A percentile compares a stretch with the other conserved stretches of the same genome.
Evolutionary conservation across 2,888 invertebrate species (phyloP).

Genomic region (Pristionchus exspectatus): DNA sequence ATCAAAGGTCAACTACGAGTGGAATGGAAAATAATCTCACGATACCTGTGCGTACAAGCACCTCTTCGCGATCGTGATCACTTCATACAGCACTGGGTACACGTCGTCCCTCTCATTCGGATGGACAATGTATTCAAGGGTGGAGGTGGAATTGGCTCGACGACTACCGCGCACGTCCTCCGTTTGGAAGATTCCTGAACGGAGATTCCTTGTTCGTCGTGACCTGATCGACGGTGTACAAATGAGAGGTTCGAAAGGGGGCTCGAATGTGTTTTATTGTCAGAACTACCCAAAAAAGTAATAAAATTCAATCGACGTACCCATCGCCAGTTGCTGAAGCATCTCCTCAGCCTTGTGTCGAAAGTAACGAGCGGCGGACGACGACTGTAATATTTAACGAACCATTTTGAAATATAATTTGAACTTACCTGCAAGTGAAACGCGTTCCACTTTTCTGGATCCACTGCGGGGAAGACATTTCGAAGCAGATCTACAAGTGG

Average conservation of each 20-base stretch:
- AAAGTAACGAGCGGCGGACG: not conserved
- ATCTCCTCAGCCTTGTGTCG: not conserved
- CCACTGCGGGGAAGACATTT: not conserved
- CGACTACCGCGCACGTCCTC: not conserved
- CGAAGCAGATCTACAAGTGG: not conserved
- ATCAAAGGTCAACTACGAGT: too few relatives aligned
- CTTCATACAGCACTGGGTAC: not conserved
- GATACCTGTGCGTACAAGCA: not conserved
- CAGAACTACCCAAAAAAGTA: too few relatives aligned
- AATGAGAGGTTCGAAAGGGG: too few relatives aligned
- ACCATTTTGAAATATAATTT: not conserved
- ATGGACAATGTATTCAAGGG: not conserved
- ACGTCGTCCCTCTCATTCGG: not conserved
- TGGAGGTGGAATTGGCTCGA: not conserved
- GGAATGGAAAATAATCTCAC: too few relatives aligned
- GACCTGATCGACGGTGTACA: too few relatives aligned
- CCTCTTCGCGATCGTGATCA: not conserved
- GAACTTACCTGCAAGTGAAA: not conserved
- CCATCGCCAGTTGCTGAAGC: not conserved
- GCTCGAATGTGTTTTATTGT: too few relatives aligned
- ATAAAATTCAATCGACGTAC: not conserved
- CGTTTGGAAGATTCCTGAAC: not conserved
- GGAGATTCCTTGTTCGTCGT: not conserved
- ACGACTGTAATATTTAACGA: not conserved
- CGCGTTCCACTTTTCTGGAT: not conserved